Conservation (phyloP, 2,797 vertebrate species). For the Heterohyrax brucei region DNA sequence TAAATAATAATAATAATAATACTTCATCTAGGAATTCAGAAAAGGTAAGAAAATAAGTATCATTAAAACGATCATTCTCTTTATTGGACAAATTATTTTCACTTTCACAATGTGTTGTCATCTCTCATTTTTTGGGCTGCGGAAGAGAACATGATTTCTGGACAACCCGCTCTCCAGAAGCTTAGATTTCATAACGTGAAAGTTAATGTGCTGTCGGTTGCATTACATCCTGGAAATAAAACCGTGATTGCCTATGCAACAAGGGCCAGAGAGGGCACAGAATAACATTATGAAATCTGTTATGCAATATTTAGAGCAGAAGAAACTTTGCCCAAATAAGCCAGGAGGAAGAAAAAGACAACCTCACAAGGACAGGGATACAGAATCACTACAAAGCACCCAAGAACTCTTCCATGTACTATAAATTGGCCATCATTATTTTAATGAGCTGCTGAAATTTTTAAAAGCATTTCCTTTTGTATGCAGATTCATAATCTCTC, state of each 20-base stretch:
- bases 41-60: not conserved
- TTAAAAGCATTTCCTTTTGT: slow-evolving; percentile 67
- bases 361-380: slow-evolving; percentile 32
- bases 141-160: not conserved
- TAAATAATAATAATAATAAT: not conserved
- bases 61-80: not conserved
- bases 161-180: not conserved
- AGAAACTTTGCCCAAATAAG: slow-evolving; percentile 39
- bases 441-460: slow-evolving; percentile 75
- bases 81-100: slow-evolving; percentile 23
- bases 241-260: slow-evolving; percentile 65
- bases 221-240: slow-evolving; percentile 59
- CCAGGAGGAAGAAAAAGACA: slow-evolving; percentile 30
- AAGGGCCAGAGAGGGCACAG: slow-evolving; percentile 60
- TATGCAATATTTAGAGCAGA: slow-evolving; percentile 65
- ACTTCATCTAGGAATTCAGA: not conserved
- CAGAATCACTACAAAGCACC: slow-evolving; percentile 20
- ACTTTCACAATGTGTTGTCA: slow-evolving; percentile 6
- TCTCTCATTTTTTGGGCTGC: slow-evolving; percentile 16
- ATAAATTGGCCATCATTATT: slow-evolving; percentile 58
- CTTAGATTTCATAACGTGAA: slow-evolving; percentile 34
- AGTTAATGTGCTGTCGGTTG: slow-evolving; percentile 61
- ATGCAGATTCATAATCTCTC: slow-evolving; percentile 58
- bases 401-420: not conserved
- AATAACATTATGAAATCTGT: slow-evolving; percentile 63